A percentile compares a stretch with the other conserved stretches of the same genome.
phyloP scores from a whole-genome alignment of 1,140 invertebrate species.

The Musca vetustissima region DNA sequence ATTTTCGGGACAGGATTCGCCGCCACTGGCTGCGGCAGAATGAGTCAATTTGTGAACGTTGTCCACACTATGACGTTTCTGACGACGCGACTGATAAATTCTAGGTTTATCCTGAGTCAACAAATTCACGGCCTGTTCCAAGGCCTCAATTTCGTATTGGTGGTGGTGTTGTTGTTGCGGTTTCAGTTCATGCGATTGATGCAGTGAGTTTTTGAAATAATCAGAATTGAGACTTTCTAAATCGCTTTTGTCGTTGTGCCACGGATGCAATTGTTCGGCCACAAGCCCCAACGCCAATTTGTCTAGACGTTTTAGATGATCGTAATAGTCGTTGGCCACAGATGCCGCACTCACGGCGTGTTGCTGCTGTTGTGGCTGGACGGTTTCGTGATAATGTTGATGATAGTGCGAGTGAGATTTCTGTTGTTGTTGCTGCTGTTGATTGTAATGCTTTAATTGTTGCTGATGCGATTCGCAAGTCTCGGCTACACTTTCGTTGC shows the following conservation, averaged over 20 bases:
- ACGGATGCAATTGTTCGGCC: constrained; percentile 49
- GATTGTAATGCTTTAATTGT: constrained; percentile 17
- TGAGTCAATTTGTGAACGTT: constrained; percentile 1
- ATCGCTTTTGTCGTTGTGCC: constrained; percentile 59
- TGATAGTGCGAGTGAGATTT: not conserved
- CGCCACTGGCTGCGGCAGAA: constrained; percentile 1
- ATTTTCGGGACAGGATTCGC: constrained; percentile 50
- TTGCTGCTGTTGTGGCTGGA: not conserved
- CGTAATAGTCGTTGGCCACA: constrained; percentile 50
- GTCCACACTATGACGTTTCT: constrained; percentile 27
- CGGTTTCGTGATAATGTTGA: constrained; percentile 22
- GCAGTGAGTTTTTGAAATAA: constrained; percentile 61
- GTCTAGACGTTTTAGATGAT: constrained; percentile 54
- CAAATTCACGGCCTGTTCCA: constrained; percentile 41
- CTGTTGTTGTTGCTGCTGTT: constrained; percentile 25
- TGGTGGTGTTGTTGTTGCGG: constrained; percentile 27
- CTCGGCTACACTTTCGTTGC: constrained; percentile 37
- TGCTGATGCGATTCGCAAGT: constrained; percentile 50
- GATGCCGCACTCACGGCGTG: not conserved
- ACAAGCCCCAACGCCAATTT: constrained; percentile 41
- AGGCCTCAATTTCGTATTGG: constrained; percentile 42
- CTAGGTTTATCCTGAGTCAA: constrained; percentile 41
- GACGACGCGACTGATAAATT: constrained; percentile 46
- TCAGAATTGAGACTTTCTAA: constrained; percentile 68
- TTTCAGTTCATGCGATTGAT: constrained; percentile 42